phyloP scores from a whole-genome alignment of 2,797 vertebrate species.

The Dipus sagitta region DNA sequence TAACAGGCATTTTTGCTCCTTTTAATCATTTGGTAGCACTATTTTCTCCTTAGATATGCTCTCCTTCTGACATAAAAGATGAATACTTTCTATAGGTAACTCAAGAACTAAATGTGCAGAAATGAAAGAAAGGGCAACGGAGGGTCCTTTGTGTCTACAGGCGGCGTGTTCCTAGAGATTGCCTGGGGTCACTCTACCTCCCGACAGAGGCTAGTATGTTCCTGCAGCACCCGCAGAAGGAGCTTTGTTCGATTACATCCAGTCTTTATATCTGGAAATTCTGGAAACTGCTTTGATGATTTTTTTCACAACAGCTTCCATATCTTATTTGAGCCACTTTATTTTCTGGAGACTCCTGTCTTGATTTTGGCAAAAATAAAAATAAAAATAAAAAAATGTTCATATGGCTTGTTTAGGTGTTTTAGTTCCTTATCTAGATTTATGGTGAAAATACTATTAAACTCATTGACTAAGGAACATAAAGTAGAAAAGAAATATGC shows the following conservation, averaged over 20 bases:
- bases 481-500: neutral
- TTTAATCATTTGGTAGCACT: conserved; percentile 30
- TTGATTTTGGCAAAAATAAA: conserved; percentile 23
- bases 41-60: conserved; percentile 45
- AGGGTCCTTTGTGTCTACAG: conserved; percentile 76
- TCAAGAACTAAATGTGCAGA: conserved; percentile 69
- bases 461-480: conserved; percentile 34
- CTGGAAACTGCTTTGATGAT: conserved; percentile 83
- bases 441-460: conserved; percentile 64
- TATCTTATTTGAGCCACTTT: conserved; percentile 81
- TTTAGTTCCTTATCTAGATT: conserved; percentile 58
- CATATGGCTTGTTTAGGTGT: conserved; percentile 64
- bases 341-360: conserved; percentile 61
- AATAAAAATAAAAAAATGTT: conserved; percentile 57
- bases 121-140: conserved; percentile 82
- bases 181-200: neutral
- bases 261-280: conserved; percentile 83
- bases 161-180: neutral
- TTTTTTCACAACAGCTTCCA: conserved; percentile 84
- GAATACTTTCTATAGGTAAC: conserved; percentile 64
- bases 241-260: conserved; percentile 83
- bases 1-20: conserved; percentile 7
- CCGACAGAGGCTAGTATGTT: neutral
- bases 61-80: conserved; percentile 70
- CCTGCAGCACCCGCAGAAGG: conserved; percentile 75